Evolutionary conservation across 2,113 vertebrate species (phyloP), one percentile per base, ranked within the genome.

Genomic region (Pandion haliaetus): DNA sequence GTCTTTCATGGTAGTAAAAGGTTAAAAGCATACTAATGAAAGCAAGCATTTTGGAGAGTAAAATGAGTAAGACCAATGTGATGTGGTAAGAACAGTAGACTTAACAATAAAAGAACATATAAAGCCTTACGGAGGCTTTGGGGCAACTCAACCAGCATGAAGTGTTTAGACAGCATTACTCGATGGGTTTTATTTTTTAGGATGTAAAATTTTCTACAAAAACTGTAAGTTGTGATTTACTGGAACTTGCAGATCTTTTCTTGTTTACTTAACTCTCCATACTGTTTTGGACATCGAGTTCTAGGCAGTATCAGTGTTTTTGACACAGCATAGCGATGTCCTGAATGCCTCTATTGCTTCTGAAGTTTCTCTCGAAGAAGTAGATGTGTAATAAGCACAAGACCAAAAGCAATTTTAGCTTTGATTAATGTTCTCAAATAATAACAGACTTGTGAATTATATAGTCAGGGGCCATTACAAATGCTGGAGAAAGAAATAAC

Each of bases 161-260:
- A 4, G 76, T 40, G 24, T 65, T 94, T 12, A 36, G 28, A 8
- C 16, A 61, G 17, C 16, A 12, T 50, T 45, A 47, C 24, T 76
- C 0, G 5, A 12, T 17, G 3, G 25, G 5, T 0, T 12, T 44
- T n/a, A n/a, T n/a, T 34, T 59, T 34, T 49, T 49, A 28, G 14
- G 32, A 55, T 32, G 47, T 42, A 52, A 59, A 3, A n/a, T n/a
- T 34, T 45, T 19, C 52, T 45, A 6, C 8, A 4, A 49, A 40
- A 55, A 50, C 3, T 3, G 2, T 5, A 26, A 36, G 3, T 20
- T 32, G 31, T 21, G 40, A 17, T 65, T 65, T 83, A 24, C 47
- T 66, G 71, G 25, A 63, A 9, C 14, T 34, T 69, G 16, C 7
- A n/a, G 65, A 3, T 8, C 36, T 86, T 44, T 38, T 18, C n/a